phyloP scores from a whole-genome alignment of 2,797 vertebrate genomes.

The Silurus lanzhouensis region DNA sequence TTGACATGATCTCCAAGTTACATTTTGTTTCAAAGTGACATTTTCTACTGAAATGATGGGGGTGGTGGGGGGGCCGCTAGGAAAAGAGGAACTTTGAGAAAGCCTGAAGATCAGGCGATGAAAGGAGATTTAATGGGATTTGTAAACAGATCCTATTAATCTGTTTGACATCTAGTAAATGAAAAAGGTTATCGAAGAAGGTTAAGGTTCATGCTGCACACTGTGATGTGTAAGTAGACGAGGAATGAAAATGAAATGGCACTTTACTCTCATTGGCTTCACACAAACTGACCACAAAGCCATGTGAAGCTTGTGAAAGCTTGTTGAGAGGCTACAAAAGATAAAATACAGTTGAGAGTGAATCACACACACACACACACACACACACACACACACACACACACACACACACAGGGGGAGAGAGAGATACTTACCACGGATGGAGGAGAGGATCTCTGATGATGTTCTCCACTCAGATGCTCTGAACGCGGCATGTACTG shows the following conservation, averaged over 20 bases:
- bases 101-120: neutral
- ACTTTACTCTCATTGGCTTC: neutral
- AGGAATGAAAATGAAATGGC: neutral
- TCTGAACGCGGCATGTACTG: neutral
- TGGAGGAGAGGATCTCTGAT: neutral
- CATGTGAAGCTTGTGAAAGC: neutral
- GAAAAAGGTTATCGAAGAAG: constrained; percentile 34
- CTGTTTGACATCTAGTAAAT: neutral
- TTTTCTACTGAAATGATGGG: neutral
- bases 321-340: no score
- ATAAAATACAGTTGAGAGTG: neutral
- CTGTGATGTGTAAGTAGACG: no score
- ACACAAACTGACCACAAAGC: neutral
- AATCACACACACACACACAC: neutral
- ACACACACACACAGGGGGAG: neutral
- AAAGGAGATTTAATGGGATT: constrained; percentile 2
- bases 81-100: neutral
- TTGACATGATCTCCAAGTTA: neutral
- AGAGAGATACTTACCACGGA: constrained; percentile 1
- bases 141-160: constrained; percentile 34
- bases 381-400: neutral
- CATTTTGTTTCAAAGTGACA: neutral
- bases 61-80: no score
- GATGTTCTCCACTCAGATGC: neutral
- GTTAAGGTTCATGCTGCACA: constrained; percentile 1